Conservation (phyloP, 2,797 vertebrate genomes). For the Pyrocephalus nanus region DNA sequence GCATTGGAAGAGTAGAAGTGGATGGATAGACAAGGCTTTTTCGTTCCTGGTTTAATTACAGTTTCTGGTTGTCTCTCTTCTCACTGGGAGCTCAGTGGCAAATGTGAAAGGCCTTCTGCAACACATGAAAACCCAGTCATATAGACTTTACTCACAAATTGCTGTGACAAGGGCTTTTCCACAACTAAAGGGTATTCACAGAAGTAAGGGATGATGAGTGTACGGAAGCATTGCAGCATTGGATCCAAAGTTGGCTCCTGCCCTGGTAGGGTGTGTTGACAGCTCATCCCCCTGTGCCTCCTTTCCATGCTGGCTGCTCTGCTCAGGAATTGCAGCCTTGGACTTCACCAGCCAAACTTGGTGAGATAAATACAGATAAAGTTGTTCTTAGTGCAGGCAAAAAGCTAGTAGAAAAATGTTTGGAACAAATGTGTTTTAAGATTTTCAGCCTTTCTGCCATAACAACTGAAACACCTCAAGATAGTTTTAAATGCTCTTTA, state of each 20-base stretch:
- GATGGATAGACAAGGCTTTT: background rate
- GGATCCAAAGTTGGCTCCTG: background rate
- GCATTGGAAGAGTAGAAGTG: background rate
- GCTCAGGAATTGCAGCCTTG: background rate
- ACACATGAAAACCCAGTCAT: background rate
- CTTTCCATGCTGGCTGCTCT: background rate
- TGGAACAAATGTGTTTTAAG: constrained; percentile 28
- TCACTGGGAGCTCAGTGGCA: background rate
- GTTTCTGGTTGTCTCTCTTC: background rate
- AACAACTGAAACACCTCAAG: constrained; percentile 45
- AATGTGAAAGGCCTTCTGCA: background rate
- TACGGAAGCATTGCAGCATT: background rate
- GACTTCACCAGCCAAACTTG: background rate
- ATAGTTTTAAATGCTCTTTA: constrained; percentile 70
- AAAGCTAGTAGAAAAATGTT: background rate
- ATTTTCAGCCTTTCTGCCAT: constrained; percentile 21
- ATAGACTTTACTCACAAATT: background rate
- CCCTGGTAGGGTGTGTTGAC: background rate
- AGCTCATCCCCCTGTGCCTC: background rate
- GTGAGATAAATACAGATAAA: background rate
- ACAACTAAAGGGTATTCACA: background rate
- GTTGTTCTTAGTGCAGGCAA: background rate
- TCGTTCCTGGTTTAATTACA: background rate
- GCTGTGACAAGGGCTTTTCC: background rate
- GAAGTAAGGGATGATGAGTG: background rate